Base-by-base conservation (phyloP, 2,797 vertebrate species). In the Dendrocincla fuliginosa region DNA sequence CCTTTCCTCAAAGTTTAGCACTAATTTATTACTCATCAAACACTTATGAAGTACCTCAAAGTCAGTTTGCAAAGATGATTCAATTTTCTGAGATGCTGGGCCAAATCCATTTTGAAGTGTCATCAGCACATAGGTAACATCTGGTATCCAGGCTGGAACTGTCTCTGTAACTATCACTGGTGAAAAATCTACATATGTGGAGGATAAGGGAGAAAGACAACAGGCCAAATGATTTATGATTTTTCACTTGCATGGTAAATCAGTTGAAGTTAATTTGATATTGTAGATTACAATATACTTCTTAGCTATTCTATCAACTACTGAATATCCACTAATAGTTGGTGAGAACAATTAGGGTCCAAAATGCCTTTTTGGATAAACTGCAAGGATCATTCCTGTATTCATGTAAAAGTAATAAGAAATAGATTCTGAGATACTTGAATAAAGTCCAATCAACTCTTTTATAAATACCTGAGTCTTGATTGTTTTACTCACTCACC, bases 31-130 rank as follows among this genome's bases (percentile, higher is more conserved):
- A 76, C 60, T 84, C 85, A 79, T 68, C 50, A 95, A 88, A 64
- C 47, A 71, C 12, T 91, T 77, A 47, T 84, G 50, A 96, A 97
- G 95, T 93, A 82, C 30, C 41, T 80, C 61, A 83, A 92, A 83
- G 15, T 68, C 80, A 88, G 30, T 74, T 89, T 47, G 59, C 30
- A 87, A 89, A 84, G 39, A 52, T 84, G 52, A 92, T 93, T 75
- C 78, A 84, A 75, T 95, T 95, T 96, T 44, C 87, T 77, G 57
- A 84, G 57, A 23, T 83, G 24, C 68, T 85, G 52, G 56, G 39
- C 80, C 75, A 95, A 82, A 37, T 57, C 33, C 60, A 74, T 92
- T 93, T 84, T 5, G 3, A 59, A 67, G 41, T 80, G 37, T 55
- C 32, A 78, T 88, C 77, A 89, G n/a, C 20, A n/a, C 80, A 65